Evolutionary conservation across 92 coral and sea anemone species (phyloP), one percentile per base, ranked within the genome.

Genomic region (Actinostola sp.): DNA sequence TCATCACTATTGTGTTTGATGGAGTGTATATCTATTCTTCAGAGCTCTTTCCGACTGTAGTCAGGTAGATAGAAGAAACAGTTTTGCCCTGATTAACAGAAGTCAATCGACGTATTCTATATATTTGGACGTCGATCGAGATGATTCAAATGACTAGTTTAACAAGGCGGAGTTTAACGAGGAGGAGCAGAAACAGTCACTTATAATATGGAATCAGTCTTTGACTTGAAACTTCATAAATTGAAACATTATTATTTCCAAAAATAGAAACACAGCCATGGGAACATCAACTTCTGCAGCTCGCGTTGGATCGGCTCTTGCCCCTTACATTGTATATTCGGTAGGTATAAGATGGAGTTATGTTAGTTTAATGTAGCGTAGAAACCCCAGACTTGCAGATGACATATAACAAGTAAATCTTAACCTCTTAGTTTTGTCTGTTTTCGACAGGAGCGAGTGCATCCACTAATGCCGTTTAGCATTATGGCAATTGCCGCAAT

Each of bases 321-420:
- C 60, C 25, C 60, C 60, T 21, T 53, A 53, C 60, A 53, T 53
- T 20, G 9, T 53, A 3, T 53, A 9, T 20, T 53, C 60, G 60
- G 60, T 53, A 53, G 3, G 60, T n/a, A 49, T 49, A 49, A 5
- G n/a, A n/a, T n/a, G n/a, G n/a, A n/a, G n/a, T n/a, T n/a, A n/a
- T n/a, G n/a, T n/a, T n/a, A n/a, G n/a, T n/a, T n/a, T n/a, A n/a
- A n/a, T n/a, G n/a, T n/a, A n/a, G n/a, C n/a, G n/a, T n/a, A n/a
- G n/a, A n/a, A n/a, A n/a, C n/a, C n/a, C n/a, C n/a, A n/a, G n/a
- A n/a, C n/a, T n/a, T n/a, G n/a, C n/a, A n/a, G n/a, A n/a, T n/a
- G n/a, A n/a, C n/a, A n/a, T n/a, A n/a, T n/a, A n/a, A n/a, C n/a
- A n/a, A n/a, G n/a, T n/a, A n/a, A n/a, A n/a, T n/a, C n/a, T n/a